Evolutionary conservation across 2,888 invertebrate genomes (phyloP).

Genomic region (Tipula vernalis): DNA sequence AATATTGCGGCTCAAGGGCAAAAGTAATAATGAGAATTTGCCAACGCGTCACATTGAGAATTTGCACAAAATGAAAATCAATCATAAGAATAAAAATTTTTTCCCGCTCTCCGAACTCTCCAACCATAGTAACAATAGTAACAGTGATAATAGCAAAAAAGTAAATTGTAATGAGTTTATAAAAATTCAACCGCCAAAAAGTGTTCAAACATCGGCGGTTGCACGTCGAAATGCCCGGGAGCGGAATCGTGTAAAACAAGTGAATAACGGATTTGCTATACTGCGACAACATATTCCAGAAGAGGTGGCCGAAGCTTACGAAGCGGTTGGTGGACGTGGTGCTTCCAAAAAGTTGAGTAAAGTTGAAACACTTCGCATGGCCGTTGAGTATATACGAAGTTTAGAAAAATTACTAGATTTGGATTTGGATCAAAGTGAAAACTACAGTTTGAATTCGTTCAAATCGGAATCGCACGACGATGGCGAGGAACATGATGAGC

Average conservation of each 20-base stretch:
- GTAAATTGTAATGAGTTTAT: not conserved
- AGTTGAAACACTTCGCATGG: constrained; percentile 81
- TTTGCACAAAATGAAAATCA: not conserved
- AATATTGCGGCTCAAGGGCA: not conserved
- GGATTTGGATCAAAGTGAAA: not conserved
- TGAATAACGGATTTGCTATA: constrained; percentile 83
- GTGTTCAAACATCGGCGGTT: constrained; percentile 64
- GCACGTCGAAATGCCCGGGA: constrained; percentile 85
- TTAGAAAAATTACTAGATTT: constrained; percentile 52
- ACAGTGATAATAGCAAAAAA: not conserved
- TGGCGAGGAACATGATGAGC: not conserved
- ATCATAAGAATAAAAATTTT: not conserved
- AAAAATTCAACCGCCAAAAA: constrained; percentile 1
- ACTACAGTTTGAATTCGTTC: not conserved
- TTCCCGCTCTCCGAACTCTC: not conserved
- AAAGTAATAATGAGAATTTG: not conserved
- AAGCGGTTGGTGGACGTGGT: constrained; percentile 47
- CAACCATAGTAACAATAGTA: not conserved
- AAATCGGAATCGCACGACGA: constrained; percentile 5
- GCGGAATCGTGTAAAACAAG: constrained; percentile 84
- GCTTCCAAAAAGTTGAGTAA: constrained; percentile 69
- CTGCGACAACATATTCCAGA: constrained; percentile 76
- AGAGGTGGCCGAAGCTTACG: constrained; percentile 60
- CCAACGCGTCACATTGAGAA: not conserved
- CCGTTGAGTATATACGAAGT: constrained; percentile 78